phyloP scores from a whole-genome alignment of 2,888 invertebrate genomes.

The Tanypteryx hageni region DNA sequence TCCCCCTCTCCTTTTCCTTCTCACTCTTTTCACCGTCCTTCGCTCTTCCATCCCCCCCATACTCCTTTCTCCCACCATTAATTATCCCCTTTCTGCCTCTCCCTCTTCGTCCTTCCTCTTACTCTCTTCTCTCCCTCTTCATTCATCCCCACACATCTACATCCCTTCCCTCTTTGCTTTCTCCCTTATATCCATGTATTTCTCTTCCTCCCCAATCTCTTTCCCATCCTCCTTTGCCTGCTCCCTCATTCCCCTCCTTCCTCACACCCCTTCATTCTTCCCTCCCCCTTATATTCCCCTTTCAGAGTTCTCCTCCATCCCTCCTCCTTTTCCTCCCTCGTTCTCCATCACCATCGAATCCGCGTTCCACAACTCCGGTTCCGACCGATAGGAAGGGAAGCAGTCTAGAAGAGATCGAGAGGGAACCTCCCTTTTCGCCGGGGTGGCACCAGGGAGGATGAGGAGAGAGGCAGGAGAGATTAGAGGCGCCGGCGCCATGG shows the following conservation, averaged over 20 bases:
- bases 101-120: not conserved
- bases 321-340: no score
- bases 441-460: not conserved
- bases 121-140: not conserved
- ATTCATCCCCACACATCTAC: not conserved
- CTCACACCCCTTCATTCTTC: no score
- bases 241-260: not conserved
- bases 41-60: no score
- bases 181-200: not conserved
- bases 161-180: not conserved
- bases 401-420: not conserved
- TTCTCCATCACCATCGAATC: not conserved
- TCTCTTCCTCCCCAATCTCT: not conserved
- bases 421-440: not conserved
- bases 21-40: no score
- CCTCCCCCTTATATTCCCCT: no score
- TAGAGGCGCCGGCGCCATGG: not conserved
- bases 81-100: not conserved
- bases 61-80: no score
- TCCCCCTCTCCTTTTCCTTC: no score
- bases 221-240: not conserved
- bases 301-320: no score
- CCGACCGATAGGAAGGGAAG: not conserved
- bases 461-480: not conserved
- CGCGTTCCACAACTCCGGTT: not conserved